Conservation (phyloP, 2,113 vertebrate species). For the Eurystomus gularis region DNA sequence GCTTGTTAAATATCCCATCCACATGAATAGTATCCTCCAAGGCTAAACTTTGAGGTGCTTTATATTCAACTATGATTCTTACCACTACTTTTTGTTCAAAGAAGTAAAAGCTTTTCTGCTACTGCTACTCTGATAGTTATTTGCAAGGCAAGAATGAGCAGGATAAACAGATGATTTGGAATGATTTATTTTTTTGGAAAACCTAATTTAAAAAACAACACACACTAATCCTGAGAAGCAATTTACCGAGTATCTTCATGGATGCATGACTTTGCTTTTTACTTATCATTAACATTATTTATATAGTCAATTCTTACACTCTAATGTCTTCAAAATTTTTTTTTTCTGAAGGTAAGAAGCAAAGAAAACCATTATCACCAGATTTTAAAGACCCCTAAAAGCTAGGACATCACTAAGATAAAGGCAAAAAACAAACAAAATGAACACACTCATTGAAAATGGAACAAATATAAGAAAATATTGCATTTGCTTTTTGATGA, state of each 20-base stretch:
- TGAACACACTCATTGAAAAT: background rate
- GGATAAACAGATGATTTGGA: background rate
- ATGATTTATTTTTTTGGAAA: background rate
- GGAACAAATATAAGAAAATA: background rate
- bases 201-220: background rate
- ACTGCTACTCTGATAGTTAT: background rate
- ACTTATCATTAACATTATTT: background rate
- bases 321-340: background rate
- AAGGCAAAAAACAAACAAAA: background rate
- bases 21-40: background rate
- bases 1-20: background rate
- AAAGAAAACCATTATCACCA: background rate
- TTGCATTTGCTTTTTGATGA: background rate
- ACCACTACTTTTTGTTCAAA: background rate
- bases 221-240: background rate
- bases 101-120: background rate
- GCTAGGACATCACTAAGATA: background rate
- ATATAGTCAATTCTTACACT: background rate
- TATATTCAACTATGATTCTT: background rate
- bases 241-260: background rate
- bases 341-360: background rate
- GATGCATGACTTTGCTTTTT: background rate
- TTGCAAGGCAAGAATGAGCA: background rate
- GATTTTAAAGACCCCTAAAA: background rate
- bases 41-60: background rate